Evolutionary conservation across 2,888 invertebrate species (phyloP), one percentile per base, ranked within the genome.

Genomic region (Limenitis arthemis): DNA sequence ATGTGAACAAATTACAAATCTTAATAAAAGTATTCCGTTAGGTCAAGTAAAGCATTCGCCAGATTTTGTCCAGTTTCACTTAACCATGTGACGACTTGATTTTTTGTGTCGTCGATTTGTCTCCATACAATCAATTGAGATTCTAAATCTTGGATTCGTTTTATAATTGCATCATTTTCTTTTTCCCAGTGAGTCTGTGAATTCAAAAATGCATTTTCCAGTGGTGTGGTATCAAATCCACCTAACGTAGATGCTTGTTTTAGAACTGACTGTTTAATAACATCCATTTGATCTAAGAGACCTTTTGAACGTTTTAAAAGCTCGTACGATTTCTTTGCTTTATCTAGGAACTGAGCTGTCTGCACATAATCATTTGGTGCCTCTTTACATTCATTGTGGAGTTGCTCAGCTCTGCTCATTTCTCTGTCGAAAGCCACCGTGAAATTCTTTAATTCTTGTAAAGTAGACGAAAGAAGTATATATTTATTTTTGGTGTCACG

Each of bases 51-150:
- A n/a, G n/a, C n/a, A n/a, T n/a, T n/a, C n/a, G n/a, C 90, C 5
- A 98, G 83, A 34, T 90, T 90, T 62, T 92, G 91, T 52, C 93
- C 93, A 28, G 94, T 96, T 69, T 94, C 93, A 54, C 90, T 90
- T 6, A 97, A 72, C 98, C 98, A 98, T 28, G 91, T 89, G 0
- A 93, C 79, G 4, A 97, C 85, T 70, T 95, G 95, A 58, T 93
- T 92, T 70, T 94, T 95, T 0, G 92, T 91, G 54, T 94, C 94
- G 62, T 95, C 94, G 34, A 98, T 93, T 73, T 97, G 96, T 66
- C 95, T 93, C 96, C 97, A 97, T 48, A 97, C 93, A n/a, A 94
- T 92, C 0, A 93, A 88, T 76, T 97, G 96, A 0, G 95, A 94
- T 78, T 98, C 97, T 46, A 93, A 89, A 49, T 91, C 91, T 73